Base-by-base conservation (phyloP, 2,113 vertebrate species). In the Oxyura jamaicensis region DNA sequence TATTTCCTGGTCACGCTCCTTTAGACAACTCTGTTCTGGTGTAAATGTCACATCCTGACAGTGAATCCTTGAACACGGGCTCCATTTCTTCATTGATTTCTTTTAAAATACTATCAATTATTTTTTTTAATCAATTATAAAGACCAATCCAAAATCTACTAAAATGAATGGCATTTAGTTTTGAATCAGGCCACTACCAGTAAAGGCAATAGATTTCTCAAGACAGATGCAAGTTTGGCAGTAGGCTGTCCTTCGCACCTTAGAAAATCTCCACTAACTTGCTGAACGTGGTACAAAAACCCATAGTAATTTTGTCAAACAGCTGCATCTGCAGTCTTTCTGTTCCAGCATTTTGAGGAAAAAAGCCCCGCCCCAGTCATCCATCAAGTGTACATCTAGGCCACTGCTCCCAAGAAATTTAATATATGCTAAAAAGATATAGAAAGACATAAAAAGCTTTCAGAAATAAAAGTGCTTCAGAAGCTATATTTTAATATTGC, bases 1-100 rank as follows among this genome's bases (percentile, higher is more conserved):
- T 52, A 92, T 85, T 95, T 96, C 93, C 95, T 96, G 88, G 81
- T 93, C 92, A 87, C 80, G 35, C 58, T 89, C 77, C 86, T 23
- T 82, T 55, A 79, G 66, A 66, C 86, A 86, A 86, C 83, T 91
- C 77, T 89, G 33, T 25, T 76, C 36, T 63, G 22, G 93, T 59
- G 82, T 63, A 91, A 97, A 85, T 89, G 78, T 87, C 83, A 89
- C 81, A 83, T 89, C 59, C 88, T 91, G 88, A 74, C 50, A 46
- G 35, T 3, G 35, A 94, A 94, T 83, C 92, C 81, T 66, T 85
- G 76, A 93, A 85, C 85, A 65, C 10, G 58, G 81, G 41, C 28
- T 95, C 72, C 7, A 35, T 18, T 91, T 94, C 41, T 87, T 59
- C 53, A 58, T 21, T 71, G 33, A 78, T 77, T 95, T 95, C n/a